Percentiles rank a stretch among this genome's conserved stretches.
phyloP scores from a whole-genome alignment of 2,797 vertebrate species.

The Protosalanx chinensis region DNA sequence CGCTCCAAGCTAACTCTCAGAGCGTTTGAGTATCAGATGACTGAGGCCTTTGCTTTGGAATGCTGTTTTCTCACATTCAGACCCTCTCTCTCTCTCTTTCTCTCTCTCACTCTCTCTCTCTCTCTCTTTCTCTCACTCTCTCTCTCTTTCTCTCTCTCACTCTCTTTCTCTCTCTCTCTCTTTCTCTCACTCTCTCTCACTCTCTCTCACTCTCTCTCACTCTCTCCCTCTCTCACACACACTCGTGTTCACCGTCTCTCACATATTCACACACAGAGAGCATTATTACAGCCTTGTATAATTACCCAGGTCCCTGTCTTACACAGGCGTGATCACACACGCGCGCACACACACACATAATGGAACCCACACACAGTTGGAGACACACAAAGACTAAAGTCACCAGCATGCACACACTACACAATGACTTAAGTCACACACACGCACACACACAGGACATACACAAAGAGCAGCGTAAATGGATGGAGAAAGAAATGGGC shows the following conservation, averaged over 20 bases:
- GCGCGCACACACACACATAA: slow-evolving; percentile 10
- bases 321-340: neutral
- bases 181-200: too few species aligned
- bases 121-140: too few species aligned
- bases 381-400: slow-evolving; percentile 3
- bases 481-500: slow-evolving; percentile 67
- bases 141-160: too few species aligned
- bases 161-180: too few species aligned
- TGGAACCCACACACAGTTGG: neutral
- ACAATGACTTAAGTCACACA: slow-evolving; percentile 1
- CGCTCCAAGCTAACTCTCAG: slow-evolving; percentile 6
- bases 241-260: neutral
- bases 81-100: neutral
- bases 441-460: slow-evolving; percentile 12
- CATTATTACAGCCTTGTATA: slow-evolving; percentile 27
- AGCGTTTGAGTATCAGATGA: slow-evolving; percentile 42
- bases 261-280: slow-evolving; percentile 9
- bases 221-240: neutral
- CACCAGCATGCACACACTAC: slow-evolving; percentile 22
- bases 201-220: too few species aligned
- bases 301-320: slow-evolving; percentile 32
- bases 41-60: slow-evolving; percentile 31
- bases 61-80: slow-evolving; percentile 30
- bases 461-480: slow-evolving; percentile 18
- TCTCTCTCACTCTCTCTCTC: too few species aligned